phyloP scores from a whole-genome alignment of 1,140 invertebrate genomes.

The Trachelipus rathkii region DNA sequence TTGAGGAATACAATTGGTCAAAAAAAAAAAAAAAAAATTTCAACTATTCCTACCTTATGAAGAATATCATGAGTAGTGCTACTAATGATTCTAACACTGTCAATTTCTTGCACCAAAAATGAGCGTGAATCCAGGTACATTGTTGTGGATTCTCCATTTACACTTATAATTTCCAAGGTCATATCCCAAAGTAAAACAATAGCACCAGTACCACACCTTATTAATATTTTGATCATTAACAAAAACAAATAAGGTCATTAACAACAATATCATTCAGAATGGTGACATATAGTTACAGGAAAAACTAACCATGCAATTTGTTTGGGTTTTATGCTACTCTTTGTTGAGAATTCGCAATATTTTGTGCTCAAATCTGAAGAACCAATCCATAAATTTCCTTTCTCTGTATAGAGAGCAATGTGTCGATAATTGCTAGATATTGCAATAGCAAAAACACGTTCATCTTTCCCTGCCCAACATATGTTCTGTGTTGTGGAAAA shows the following conservation, averaged over 20 bases:
- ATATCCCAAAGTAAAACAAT: constrained; percentile 74
- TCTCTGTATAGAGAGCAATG: constrained; percentile 76
- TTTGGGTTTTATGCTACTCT: constrained; percentile 66
- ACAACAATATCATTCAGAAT: constrained; percentile 41
- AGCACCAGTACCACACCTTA: constrained; percentile 80
- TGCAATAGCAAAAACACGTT: constrained; percentile 59
- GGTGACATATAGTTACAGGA: constrained; percentile 25
- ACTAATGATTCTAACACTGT: constrained; percentile 80
- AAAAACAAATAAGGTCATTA: constrained; percentile 31
- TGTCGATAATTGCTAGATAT: constrained; percentile 77
- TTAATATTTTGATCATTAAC: constrained; percentile 29
- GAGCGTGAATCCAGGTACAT: constrained; percentile 63
- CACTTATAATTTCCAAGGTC: constrained; percentile 68
- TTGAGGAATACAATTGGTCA: too few species aligned
- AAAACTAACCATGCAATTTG: constrained; percentile 63
- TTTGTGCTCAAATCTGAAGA: constrained; percentile 74
- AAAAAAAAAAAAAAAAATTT: too few species aligned
- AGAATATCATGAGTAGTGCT: constrained; percentile 79
- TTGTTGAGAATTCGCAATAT: constrained; percentile 78
- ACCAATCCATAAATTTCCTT: constrained; percentile 81
- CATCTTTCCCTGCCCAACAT: constrained; percentile 1
- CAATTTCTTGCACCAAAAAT: constrained; percentile 73
- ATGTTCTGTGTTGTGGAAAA: too few species aligned
- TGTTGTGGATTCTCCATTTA: constrained; percentile 62
- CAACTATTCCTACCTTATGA: constrained; percentile 53